These are phyloP conservation scores for Teleopsis dalmanni DNA, from an alignment of 1,140 invertebrate genomes.

Conservation along the genomic window DNA sequence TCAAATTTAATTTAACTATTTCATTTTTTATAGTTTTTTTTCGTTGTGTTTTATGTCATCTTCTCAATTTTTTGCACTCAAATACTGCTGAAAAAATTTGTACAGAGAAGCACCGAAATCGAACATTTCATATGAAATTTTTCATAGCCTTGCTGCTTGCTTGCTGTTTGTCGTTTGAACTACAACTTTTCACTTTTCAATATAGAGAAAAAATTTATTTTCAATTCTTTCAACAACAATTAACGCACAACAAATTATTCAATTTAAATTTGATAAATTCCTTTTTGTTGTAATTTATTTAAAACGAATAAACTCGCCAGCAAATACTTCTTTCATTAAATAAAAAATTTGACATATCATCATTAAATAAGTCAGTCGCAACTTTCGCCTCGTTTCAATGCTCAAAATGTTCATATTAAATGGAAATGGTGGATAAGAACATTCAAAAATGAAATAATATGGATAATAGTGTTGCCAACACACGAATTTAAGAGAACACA, in stretches of 20 bases:
- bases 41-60: no score
- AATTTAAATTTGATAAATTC: conserved; percentile 1
- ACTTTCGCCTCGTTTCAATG: conserved; percentile 14
- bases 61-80: no score
- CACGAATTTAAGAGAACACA: not conserved
- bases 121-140: no score
- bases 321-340: conserved; percentile 9
- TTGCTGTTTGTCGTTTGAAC: not conserved
- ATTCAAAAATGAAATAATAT: not conserved
- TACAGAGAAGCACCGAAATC: no score
- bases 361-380: conserved; percentile 17
- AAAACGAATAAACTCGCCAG: not conserved
- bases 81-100: no score
- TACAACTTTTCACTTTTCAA: not conserved
- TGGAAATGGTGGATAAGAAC: not conserved
- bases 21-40: no score
- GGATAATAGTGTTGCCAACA: conserved; percentile 1
- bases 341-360: conserved; percentile 12
- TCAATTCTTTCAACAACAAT: no score
- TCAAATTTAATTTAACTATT: no score
- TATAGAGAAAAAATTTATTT: no score
- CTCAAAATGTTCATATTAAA: conserved; percentile 6
- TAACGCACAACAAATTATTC: no score
- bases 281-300: not conserved
- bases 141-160: no score